phyloP scores from a whole-genome alignment of 2,888 invertebrate genomes.

The Cabera pusaria region DNA sequence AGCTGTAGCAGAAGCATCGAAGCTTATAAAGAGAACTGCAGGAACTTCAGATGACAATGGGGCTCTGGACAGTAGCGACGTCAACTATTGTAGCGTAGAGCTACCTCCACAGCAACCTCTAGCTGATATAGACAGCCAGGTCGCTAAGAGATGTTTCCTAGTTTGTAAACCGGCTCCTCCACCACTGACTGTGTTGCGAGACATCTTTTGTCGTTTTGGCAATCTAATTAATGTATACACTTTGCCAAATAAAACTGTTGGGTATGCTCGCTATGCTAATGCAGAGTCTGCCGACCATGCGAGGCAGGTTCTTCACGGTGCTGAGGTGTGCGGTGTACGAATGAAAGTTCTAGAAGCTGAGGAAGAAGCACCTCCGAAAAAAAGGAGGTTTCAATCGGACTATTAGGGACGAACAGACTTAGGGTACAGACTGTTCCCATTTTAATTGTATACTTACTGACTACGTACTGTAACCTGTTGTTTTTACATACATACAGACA shows the following conservation, averaged over 20 bases:
- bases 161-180: slow-evolving; percentile 87
- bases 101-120: slow-evolving; percentile 89
- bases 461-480: slow-evolving; percentile 16
- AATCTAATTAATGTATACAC: slow-evolving; percentile 95
- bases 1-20: slow-evolving; percentile 90
- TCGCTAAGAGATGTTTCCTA: slow-evolving; percentile 87
- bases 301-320: slow-evolving; percentile 89
- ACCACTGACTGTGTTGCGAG: slow-evolving; percentile 90
- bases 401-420: too few relatives aligned
- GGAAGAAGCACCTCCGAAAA: slow-evolving; percentile 71
- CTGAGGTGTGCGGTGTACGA: slow-evolving; percentile 93
- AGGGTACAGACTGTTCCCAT: slow-evolving; percentile 26
- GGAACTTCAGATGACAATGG: slow-evolving; percentile 47
- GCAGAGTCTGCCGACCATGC: slow-evolving; percentile 90
- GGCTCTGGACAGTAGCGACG: slow-evolving; percentile 49
- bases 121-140: slow-evolving; percentile 86
- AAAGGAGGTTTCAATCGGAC: slow-evolving; percentile 38
- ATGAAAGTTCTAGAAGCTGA: slow-evolving; percentile 96
- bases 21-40: slow-evolving; percentile 86
- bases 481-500: slow-evolving; percentile 39
- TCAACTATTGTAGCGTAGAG: slow-evolving; percentile 85
- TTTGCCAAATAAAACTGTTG: slow-evolving; percentile 94
- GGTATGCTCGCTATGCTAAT: slow-evolving; percentile 94
- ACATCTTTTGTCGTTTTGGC: slow-evolving; percentile 96
- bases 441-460: slow-evolving; percentile 19